Conservation (phyloP, 1,140 invertebrate genomes). For the Drosophila rhopaloa region DNA sequence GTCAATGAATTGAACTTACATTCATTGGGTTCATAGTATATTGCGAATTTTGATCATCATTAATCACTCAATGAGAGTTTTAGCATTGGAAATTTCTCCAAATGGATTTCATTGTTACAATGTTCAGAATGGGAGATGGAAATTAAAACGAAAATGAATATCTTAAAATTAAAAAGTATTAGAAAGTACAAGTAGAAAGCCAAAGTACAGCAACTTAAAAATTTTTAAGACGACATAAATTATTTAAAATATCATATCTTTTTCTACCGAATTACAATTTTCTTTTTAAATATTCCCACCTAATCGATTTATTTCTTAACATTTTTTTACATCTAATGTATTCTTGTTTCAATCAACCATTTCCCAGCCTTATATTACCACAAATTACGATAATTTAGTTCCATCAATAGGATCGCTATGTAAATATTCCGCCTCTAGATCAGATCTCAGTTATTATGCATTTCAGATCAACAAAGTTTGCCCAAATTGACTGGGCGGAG, state of each 20-base stretch:
- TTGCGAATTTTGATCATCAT: slow-evolving; percentile 49
- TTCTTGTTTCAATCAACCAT: neutral
- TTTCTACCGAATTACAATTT: neutral
- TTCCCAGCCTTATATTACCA: slow-evolving; percentile 19
- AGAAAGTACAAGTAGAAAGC: too few species aligned
- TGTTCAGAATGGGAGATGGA: neutral
- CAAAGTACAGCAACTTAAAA: too few species aligned
- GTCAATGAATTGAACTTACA: slow-evolving; percentile 62
- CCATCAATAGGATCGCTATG: slow-evolving; percentile 11
- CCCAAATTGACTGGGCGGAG: slow-evolving; percentile 41
- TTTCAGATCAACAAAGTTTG: slow-evolving; percentile 37
- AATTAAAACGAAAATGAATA: slow-evolving; percentile 1
- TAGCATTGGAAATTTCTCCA: neutral
- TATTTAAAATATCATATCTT: neutral
- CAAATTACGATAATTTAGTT: slow-evolving; percentile 21
- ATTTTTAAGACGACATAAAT: too few species aligned
- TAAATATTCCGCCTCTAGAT: slow-evolving; percentile 53
- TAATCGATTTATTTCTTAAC: neutral
- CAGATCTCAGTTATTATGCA: slow-evolving; percentile 34
- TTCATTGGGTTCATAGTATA: slow-evolving; percentile 15
- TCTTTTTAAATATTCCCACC: neutral
- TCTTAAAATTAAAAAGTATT: neutral
- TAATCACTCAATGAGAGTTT: slow-evolving; percentile 52
- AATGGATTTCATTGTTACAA: neutral
- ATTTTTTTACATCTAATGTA: neutral